phyloP scores from a whole-genome alignment of 2,113 vertebrate genomes.

The Taxidea taxus region DNA sequence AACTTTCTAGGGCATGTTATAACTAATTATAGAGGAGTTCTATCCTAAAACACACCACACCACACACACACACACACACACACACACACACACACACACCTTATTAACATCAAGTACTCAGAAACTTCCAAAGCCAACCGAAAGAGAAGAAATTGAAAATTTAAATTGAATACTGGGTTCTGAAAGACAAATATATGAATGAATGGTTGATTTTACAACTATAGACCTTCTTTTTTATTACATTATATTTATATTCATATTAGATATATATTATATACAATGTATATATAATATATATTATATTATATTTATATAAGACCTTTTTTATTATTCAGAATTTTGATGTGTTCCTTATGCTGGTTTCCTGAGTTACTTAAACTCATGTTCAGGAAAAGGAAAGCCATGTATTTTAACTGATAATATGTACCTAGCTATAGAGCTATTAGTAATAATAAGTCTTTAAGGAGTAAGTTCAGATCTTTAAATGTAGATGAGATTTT shows the following conservation, averaged over 20 bases:
- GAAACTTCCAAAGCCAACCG: not conserved
- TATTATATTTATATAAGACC: too few species aligned
- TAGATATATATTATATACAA: too few species aligned
- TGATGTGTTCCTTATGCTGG: not conserved
- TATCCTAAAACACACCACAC: not conserved
- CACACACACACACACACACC: not conserved
- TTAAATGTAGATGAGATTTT: not conserved
- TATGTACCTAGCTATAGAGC: not conserved
- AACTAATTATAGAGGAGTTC: not conserved
- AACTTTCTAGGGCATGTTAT: not conserved
- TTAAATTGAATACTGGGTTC: not conserved
- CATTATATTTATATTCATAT: too few species aligned
- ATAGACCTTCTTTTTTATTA: too few species aligned
- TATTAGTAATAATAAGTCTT: not conserved
- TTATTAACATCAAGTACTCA: not conserved
- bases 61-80: not conserved
- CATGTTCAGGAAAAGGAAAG: not conserved
- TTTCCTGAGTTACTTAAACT: not conserved
- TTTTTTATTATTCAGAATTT: not conserved
- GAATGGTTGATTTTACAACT: not conserved
- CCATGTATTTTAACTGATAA: not conserved
- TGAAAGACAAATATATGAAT: not conserved
- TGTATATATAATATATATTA: too few species aligned
- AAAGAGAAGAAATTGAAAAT: slow-evolving; percentile 16
- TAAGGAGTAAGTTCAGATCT: not conserved